Evolutionary conservation across 1,140 invertebrate species (phyloP), one percentile per base, ranked within the genome.

Genomic region (Cotesia vestalis): DNA sequence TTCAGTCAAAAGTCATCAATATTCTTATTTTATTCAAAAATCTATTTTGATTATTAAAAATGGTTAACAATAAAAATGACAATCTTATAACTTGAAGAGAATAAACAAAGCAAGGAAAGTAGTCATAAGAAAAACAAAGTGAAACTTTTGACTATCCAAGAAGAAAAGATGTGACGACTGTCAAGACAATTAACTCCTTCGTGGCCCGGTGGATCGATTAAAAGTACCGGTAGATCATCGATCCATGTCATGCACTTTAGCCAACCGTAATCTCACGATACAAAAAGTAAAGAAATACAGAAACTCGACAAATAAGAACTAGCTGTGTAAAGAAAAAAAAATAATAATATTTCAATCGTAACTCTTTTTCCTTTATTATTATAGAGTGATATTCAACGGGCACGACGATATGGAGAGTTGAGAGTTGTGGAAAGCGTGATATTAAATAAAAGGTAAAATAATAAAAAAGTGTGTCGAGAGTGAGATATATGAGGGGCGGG

Each of bases 121-220:
- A 27, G 4, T 40, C 57, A 62, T 2, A 35, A 27, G 59, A 75
- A 40, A 51, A 63, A 62, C 17, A 36, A 60, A 69, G 66, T 46
- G 67, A 75, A 75, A 72, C 34, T 70, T 66, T 72, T 69, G 69
- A 67, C 66, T 72, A 75, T 69, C 72, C 66, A 66, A 71, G 73
- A 46, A 55, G 64, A 69, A 72, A 75, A 14, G 51, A 61, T 62
- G 34, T n/a, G 63, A 36, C 40, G 66, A 73, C 35, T 66, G 60
- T 66, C 17, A 27, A 40, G 66, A 70, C 74, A 69, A 75, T 75
- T 75, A 75, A 73, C 71, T 73, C 55, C 69, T 75, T 73, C 63
- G 68, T 68, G 72, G 74, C 60, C 52, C 71, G 53, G 67, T 71
- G 64, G 70, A 66, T 63, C 59, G 38, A 71, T 67, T 69, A 53